A percentile compares a stretch with the other conserved stretches of the same genome.
Conservation (phyloP, 2,113 vertebrate species). For the Reinhardtius hippoglossoides region DNA sequence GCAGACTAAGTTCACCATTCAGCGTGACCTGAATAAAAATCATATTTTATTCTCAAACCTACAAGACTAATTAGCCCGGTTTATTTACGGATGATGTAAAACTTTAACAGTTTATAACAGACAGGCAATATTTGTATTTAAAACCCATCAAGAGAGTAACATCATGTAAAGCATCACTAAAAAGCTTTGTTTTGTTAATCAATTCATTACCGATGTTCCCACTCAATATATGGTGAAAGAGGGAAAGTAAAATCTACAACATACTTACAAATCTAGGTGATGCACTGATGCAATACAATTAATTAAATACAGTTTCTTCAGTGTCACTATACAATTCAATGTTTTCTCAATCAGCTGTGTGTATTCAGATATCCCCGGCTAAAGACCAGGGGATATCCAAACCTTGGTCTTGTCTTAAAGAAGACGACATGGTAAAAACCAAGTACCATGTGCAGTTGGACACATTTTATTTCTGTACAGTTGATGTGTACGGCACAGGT, state of each 20-base stretch:
- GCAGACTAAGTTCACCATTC: not conserved
- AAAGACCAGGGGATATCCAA: no score
- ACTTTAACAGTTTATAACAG: not conserved
- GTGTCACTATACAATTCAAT: not conserved
- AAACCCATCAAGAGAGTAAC: not conserved
- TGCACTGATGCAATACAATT: no score
- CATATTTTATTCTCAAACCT: not conserved
- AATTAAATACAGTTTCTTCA: not conserved
- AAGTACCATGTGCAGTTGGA: no score
- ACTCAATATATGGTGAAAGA: not conserved
- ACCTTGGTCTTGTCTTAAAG: no score
- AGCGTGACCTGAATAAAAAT: not conserved
- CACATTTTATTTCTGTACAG: not conserved
- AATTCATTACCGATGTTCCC: not conserved
- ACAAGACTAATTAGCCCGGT: not conserved
- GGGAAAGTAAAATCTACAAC: no score
- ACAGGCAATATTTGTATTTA: not conserved
- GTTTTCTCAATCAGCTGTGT: not conserved
- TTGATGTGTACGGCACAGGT: not conserved
- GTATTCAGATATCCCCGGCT: not conserved
- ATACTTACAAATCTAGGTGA: no score
- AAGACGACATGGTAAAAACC: no score
- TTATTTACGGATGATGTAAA: not conserved
- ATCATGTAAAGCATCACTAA: not conserved
- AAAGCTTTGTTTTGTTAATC: not conserved